Evolutionary conservation across 2,113 vertebrate species (phyloP).

Genomic region (Colistium nudipinnis): DNA sequence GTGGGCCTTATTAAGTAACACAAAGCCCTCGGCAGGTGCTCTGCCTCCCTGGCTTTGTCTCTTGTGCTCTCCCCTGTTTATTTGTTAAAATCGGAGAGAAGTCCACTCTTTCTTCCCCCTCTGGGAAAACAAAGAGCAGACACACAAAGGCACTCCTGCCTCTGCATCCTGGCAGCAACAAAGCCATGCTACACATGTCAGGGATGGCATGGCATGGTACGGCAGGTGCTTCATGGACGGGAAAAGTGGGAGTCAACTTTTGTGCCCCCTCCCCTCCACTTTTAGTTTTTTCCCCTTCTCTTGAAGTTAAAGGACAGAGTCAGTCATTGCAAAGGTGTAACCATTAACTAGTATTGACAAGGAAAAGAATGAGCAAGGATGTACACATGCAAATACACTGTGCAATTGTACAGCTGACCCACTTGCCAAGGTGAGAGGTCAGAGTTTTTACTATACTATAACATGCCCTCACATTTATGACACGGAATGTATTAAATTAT

Average conservation of each 20-base stretch:
- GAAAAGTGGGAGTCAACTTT: conserved; percentile 47
- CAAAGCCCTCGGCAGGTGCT: conserved; percentile 75
- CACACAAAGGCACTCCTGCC: conserved; percentile 55
- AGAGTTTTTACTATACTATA: not conserved
- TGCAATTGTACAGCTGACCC: not conserved
- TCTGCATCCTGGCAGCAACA: conserved; percentile 54
- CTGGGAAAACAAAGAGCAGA: conserved; percentile 61
- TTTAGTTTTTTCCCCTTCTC: not conserved
- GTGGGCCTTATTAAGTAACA: conserved; percentile 59
- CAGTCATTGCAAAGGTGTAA: conserved; percentile 26
- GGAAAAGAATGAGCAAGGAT: conserved; percentile 5
- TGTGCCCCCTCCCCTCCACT: not conserved
- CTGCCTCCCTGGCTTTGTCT: conserved; percentile 63
- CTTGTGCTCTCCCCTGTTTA: conserved; percentile 66
- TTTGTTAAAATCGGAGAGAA: conserved; percentile 67
- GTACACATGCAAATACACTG: not conserved
- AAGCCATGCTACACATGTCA: conserved; percentile 57
- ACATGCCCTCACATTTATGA: not conserved
- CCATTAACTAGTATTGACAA: conserved; percentile 23
- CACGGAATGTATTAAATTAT: no score
- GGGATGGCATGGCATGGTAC: conserved; percentile 48
- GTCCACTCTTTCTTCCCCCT: conserved; percentile 33
- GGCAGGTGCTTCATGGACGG: conserved; percentile 67
- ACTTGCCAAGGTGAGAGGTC: conserved; percentile 10
- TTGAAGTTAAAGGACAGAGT: not conserved